Conservation (phyloP, 1,140 invertebrate species). For the Philotrypesis tridentata region DNA sequence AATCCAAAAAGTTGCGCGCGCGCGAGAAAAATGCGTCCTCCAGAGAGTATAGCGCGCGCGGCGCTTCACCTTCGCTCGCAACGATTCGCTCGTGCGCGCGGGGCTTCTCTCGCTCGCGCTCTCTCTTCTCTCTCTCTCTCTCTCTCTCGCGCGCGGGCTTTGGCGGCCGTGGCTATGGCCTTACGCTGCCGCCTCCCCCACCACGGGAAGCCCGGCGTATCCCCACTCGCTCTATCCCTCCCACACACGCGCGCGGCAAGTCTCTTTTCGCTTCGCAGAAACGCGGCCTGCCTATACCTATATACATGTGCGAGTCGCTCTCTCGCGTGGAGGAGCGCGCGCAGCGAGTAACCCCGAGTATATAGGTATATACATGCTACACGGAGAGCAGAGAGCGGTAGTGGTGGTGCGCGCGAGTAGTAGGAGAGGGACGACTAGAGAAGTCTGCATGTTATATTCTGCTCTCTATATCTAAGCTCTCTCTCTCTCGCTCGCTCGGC, state of each 20-base stretch:
- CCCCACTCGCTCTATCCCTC: background rate
- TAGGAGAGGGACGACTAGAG: background rate
- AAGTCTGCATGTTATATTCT: background rate
- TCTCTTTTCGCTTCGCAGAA: background rate
- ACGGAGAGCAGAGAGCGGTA: background rate
- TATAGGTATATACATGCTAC: no score
- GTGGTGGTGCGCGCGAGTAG: no score
- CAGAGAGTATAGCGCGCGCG: background rate
- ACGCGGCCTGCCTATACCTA: background rate
- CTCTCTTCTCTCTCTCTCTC: background rate
- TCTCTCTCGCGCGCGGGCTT: constrained; percentile 50
- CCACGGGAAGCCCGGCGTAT: background rate
- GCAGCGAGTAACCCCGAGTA: background rate
- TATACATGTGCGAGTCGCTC: background rate
- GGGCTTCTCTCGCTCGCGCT: constrained; percentile 10
- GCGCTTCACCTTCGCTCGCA: constrained; percentile 12
- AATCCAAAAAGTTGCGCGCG: background rate
- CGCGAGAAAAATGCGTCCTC: background rate
- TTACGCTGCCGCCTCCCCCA: constrained; percentile 58
- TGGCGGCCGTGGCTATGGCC: constrained; percentile 74
- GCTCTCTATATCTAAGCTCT: background rate
- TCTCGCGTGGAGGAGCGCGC: no score
- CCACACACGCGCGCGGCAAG: background rate
- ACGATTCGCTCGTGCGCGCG: background rate
- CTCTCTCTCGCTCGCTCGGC: no score